Evolutionary conservation across 1,140 invertebrate species (phyloP), one percentile per base, ranked within the genome.

Genomic region (Maniola jurtina): DNA sequence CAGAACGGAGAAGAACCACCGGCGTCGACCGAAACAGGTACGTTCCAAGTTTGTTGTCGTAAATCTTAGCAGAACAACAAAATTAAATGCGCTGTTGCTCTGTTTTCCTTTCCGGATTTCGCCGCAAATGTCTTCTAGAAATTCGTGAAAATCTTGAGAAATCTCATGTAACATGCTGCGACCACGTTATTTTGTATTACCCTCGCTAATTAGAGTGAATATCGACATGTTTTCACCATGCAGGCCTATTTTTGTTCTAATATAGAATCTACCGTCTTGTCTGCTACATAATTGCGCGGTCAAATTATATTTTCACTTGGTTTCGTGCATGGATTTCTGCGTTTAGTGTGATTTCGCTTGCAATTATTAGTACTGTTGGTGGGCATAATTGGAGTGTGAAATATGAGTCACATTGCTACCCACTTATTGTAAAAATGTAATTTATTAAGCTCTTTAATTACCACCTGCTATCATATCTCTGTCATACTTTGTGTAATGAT

Each of bases 331-430:
- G 68, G 74, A 75, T 83, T 83, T 71, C 56, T 55, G 67, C 70
- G 75, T 86, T 86, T 88, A 84, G 74, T 80, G 79, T 80, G 77
- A 75, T 80, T 85, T 86, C 75, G 75, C 70, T 86, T 76, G 66
- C 75, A 84, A 86, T 85, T 79, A 81, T 82, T 85, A 75, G 76
- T 87, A 83, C 78, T 85, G 84, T 83, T 76, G 77, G 83, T 80
- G 84, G 79, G 79, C 73, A 79, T 85, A 89, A 88, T 88, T 89
- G 75, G 87, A 88, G 87, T 89, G 87, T 89, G 87, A 89, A 88
- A 81, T 77, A 75, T 87, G 87, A 88, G 77, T 89, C 86, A 89
- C 77, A 81, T 86, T 76, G 77, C 82, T 76, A 71, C 83, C 83
- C 81, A 85, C 86, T 68, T 83, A 76, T 75, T 80, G 70, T 77